phyloP scores from a whole-genome alignment of 2,113 vertebrate genomes.

The Upupa epops region DNA sequence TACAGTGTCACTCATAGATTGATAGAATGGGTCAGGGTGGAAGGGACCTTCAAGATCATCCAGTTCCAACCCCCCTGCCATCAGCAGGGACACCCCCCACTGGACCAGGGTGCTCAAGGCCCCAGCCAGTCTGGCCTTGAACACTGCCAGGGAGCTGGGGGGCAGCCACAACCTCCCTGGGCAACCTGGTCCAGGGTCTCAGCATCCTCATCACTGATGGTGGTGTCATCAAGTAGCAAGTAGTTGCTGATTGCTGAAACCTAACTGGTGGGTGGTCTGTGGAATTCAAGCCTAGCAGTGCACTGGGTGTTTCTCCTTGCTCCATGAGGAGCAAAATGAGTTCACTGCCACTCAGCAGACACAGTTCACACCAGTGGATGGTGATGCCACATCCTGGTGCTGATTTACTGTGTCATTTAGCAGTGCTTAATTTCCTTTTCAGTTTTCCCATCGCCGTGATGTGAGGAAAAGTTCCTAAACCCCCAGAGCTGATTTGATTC shows the following conservation, averaged over 20 bases:
- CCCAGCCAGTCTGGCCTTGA: too few species aligned
- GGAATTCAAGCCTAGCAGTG: neutral
- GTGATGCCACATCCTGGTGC: neutral
- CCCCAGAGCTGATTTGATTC: neutral
- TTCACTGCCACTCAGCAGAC: neutral
- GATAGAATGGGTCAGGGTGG: too few species aligned
- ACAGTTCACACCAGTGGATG: neutral
- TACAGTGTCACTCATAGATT: too few species aligned
- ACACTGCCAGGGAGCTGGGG: too few species aligned
- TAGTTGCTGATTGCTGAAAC: neutral
- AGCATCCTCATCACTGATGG: too few species aligned
- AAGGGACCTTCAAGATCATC: too few species aligned
- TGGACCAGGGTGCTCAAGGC: too few species aligned
- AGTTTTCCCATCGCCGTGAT: neutral
- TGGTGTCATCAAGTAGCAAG: neutral
- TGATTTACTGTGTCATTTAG: constrained; percentile 21
- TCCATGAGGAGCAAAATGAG: neutral
- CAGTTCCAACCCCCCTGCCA: too few species aligned
- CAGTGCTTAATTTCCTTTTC: neutral
- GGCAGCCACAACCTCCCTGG: too few species aligned
- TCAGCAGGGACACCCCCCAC: too few species aligned
- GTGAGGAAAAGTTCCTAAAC: neutral
- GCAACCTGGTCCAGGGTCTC: too few species aligned
- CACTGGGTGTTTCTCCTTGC: neutral
- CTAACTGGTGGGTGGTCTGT: neutral